phyloP scores from a whole-genome alignment of 35 echinoderm and acorn worm genomes.

The Heliocidaris tuberculata region DNA sequence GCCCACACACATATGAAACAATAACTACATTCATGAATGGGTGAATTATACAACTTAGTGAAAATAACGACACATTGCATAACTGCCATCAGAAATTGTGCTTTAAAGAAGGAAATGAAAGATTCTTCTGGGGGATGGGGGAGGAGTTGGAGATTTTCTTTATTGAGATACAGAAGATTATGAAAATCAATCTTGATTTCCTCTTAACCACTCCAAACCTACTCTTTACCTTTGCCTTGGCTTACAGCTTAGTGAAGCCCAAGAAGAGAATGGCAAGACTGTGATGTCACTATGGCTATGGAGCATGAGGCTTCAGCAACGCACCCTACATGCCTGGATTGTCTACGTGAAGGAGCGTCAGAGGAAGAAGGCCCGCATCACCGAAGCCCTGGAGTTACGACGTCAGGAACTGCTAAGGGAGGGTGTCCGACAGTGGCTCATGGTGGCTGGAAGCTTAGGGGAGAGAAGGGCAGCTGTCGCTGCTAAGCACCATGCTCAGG shows the following conservation, averaged over 20 bases:
- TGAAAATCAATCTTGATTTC: too few relatives aligned
- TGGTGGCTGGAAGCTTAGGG: conserved; percentile 55
- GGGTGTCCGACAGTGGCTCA: conserved; percentile 79
- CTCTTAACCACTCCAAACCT: too few relatives aligned
- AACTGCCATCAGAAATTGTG: too few relatives aligned
- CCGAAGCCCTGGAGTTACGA: conserved; percentile 62
- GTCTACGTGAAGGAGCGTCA: conserved; percentile 55
- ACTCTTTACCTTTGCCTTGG: not conserved
- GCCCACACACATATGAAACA: too few relatives aligned
- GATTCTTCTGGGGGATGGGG: too few relatives aligned
- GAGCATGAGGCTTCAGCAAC: conserved; percentile 84
- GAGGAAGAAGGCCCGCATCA: conserved; percentile 72
- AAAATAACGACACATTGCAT: too few relatives aligned
- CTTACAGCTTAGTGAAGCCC: conserved; percentile 48
- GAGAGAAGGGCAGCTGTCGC: conserved; percentile 61
- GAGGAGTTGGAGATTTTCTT: too few relatives aligned
- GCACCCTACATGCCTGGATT: conserved; percentile 71
- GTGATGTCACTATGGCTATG: conserved; percentile 86
- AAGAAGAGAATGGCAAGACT: conserved; percentile 65
- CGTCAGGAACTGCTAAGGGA: conserved; percentile 71
- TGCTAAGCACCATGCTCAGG: conserved; percentile 71
- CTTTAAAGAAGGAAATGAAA: too few relatives aligned
- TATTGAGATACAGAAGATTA: too few relatives aligned
- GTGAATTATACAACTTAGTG: too few relatives aligned
- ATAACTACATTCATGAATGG: too few relatives aligned